Evolutionary conservation across 2,797 vertebrate species (phyloP), one percentile per base, ranked within the genome.

Genomic region (Gymnothorax javanicus): DNA sequence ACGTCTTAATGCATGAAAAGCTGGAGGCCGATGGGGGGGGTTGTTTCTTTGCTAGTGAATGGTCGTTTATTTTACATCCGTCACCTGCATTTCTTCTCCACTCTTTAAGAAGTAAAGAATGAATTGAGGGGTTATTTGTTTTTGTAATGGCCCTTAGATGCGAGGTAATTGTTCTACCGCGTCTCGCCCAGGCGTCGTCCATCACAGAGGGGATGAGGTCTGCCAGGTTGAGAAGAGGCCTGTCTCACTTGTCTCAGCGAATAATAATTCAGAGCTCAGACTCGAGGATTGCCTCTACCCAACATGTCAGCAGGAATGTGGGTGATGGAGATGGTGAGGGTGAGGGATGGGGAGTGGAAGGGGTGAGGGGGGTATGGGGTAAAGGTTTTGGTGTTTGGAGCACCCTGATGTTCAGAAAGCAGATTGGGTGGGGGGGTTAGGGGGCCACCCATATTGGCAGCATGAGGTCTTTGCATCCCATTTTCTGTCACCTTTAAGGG

Each of bases 1-100:
- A 82, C 88, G 91, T 89, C 86, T 91, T 86, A 85, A 88, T 89
- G 90, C 87, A 64, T 85, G 87, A 87, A 89, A 91, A 88, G 43
- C 33, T 20, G 43, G 33, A 77, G 25, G 73, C 27, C 71, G 33
- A 75, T 15, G 33, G 82, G 83, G 86, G 85, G 86, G 89, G 86
- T 57, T 25, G 17, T 56, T 81, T 58, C 27, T 50, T 84, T 64
- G 56, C 77, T 81, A 7, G 50, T 33, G 20, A 83, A 84, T 69
- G 64, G 2, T 84, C 83, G 64, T 85, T 71, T 33, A 59, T 84
- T 81, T 43, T 15, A 67, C 67, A 82, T 86, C 69, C 62, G 54
- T 84, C 52, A 82, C 50, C 25, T 25, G 15, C 54, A 50, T 79
- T 60, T 57, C 69, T 58, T 25, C 27, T 73, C 84, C 52, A 81